Evolutionary conservation across 2,797 vertebrate species (phyloP), one percentile per base, ranked within the genome.

Genomic region (Pseudopleuronectes americanus): DNA sequence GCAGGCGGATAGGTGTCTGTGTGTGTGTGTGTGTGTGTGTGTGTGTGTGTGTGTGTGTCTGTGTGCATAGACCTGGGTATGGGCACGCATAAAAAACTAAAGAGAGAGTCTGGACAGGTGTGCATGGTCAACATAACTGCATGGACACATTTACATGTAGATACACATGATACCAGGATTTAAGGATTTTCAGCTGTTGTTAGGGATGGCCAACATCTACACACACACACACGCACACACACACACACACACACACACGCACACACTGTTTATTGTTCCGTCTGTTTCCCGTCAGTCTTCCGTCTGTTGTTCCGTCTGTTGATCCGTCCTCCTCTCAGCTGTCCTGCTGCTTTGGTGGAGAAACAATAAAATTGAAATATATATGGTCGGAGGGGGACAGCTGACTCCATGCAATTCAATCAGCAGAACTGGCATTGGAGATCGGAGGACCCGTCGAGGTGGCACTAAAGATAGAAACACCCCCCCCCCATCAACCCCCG

Each of bases 351-450:
- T 65, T 43, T 52, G 47, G 8, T 31, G 1, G n/a, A 19, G 17
- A 56, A 55, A 58, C 4, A 0, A 0, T 13, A 19, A 17, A 43
- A 22, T 38, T 56, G 64, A 57, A 56, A 59, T 77, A 68, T 68
- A 71, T 72, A 68, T 69, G 72, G 71, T 59, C 6, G 12, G 19
- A 53, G 21, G 53, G 61, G 68, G 67, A 79, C 72, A 81, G 91
- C 93, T 94, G 94, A 95, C 87, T 93, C 87, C 23, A 84, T 83
- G 93, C 79, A 93, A 94, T 93, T 94, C 77, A 91, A 95, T 94
- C 85, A 14, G 78, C 54, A 33, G 59, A 61, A 22, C 61, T 82
- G 85, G 75, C 74, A 84, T 7, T 14, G 57, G 79, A 79, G 81
- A 81, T 68, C 22, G 71, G 81, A 76, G 74, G 83, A 81, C 66